Percentiles rank a stretch among this genome's conserved stretches.
phyloP scores from a whole-genome alignment of 2,888 invertebrate species.

The Ceratothoa steindachneri region DNA sequence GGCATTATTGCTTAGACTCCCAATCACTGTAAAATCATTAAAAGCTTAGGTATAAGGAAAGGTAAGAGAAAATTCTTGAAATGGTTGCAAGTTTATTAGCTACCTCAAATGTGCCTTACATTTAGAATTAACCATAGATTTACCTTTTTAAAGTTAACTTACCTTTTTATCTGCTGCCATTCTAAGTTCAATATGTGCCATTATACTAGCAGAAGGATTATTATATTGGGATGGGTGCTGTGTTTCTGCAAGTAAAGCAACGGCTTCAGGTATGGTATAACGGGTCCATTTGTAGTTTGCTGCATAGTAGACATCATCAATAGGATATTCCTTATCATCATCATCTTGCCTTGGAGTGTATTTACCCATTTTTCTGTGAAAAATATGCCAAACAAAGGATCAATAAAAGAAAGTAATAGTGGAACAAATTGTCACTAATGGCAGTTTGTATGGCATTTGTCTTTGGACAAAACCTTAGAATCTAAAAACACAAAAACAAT shows the following conservation, averaged over 20 bases:
- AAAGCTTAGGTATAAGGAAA: too few species aligned
- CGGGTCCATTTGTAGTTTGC: neutral
- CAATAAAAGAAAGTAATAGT: neutral
- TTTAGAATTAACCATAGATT: neutral
- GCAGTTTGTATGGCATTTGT: too few species aligned
- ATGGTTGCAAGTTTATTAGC: too few species aligned
- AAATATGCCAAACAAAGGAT: neutral
- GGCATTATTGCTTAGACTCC: too few species aligned
- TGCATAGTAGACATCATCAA: neutral
- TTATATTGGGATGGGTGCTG: neutral
- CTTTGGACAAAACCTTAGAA: too few species aligned
- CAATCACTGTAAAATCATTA: too few species aligned
- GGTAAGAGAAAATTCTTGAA: too few species aligned
- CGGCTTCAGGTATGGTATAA: neutral
- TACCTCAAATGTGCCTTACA: too few species aligned
- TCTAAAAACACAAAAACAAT: too few species aligned
- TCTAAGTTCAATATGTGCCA: constrained; percentile 4
- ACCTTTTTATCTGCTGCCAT: constrained; percentile 3
- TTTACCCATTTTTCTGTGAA: constrained; percentile 1
- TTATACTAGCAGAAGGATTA: neutral
- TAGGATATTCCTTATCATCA: neutral
- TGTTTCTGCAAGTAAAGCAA: neutral
- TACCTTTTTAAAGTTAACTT: neutral
- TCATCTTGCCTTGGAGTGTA: neutral
- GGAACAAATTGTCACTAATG: neutral